Base-by-base conservation (phyloP, 1,140 invertebrate genomes). In the Tetramorium parvispinum region DNA sequence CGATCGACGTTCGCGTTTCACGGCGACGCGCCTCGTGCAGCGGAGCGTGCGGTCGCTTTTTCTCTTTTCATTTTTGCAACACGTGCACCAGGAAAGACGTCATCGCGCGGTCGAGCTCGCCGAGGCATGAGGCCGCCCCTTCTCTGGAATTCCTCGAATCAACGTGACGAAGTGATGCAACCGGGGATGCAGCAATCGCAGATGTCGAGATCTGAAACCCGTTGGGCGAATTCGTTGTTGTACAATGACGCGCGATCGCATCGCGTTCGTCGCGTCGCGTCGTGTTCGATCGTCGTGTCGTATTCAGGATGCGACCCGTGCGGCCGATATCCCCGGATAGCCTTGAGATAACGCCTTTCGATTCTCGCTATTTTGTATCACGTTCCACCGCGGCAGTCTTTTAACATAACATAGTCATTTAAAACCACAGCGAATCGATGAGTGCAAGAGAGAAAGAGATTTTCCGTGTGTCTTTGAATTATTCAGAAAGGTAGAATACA, bases 41-140 rank as follows among this genome's bases (percentile, higher is more conserved):
- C 24, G 24, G 24, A 65, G 24, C 57, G 24, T 63, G 18, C 63
- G 32, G 11, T 18, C 49, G 57, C 13, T 11, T 27, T 65, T 51
- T 65, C 53, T 63, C 16, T 57, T 71, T 24, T 13, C 18, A 24
- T 66, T 78, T 65, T 65, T 65, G 24, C 76, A n/a, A 78, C 76
- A 65, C 43, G 77, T 79, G 43, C 66, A 55, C 21, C 77, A 55
- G 10, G 16, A 55, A 55, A 81, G 46, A 70, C 77, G 32, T 81
- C 49, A 81, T 79, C 43, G 43, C 16, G 61, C 61, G 55, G 10
- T 16, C 51, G 71, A 49, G 75, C 46, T 8, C 37, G 46, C 59
- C 6, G 75, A 24, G 5, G 24, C 55, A 43, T n/a, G 40, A 37
- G 37, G 32, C 27, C n/a, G 57, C 43, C 11, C 43, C 24, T 43